Conservation (phyloP, 2,113 vertebrate species). For the Oceanites oceanicus region DNA sequence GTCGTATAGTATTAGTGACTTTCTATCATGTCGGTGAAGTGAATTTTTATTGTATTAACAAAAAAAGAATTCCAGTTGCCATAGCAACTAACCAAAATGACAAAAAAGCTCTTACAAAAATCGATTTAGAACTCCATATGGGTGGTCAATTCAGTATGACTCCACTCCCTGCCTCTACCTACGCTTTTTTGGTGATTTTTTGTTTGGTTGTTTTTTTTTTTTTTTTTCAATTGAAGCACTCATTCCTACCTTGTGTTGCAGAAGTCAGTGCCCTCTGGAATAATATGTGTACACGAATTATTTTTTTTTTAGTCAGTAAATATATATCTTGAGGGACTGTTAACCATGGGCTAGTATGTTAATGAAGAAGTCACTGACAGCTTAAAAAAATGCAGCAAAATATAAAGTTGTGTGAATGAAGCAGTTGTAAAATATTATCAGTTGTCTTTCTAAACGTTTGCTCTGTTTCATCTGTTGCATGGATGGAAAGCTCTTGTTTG, state of each 20-base stretch:
- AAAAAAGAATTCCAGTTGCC: constrained; percentile 50
- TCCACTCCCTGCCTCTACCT: not conserved
- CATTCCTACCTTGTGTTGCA: not conserved
- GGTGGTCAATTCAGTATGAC: not conserved
- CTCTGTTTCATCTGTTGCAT: not conserved
- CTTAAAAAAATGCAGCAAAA: not conserved
- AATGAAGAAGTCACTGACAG: not conserved
- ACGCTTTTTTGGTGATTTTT: not conserved
- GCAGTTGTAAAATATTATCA: not conserved
- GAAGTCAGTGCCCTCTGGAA: not conserved
- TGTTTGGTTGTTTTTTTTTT: not conserved
- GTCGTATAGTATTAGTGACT: constrained; percentile 61
- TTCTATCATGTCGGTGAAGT: constrained; percentile 67
- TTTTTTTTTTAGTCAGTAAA: not conserved
- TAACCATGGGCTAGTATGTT: not conserved
- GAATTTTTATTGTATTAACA: constrained; percentile 71
- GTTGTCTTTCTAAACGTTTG: not conserved
- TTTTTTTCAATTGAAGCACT: not conserved
- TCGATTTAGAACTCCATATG: constrained; percentile 6
- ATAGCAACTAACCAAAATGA: constrained; percentile 47
- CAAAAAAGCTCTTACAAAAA: constrained; percentile 32
- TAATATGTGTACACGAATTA: not conserved
- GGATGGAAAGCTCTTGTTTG: not conserved
- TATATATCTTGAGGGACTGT: not conserved
- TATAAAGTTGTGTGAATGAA: not conserved